Evolutionary conservation across 2,113 vertebrate species (phyloP), one percentile per base, ranked within the genome.

Genomic region (Noturus placidus): DNA sequence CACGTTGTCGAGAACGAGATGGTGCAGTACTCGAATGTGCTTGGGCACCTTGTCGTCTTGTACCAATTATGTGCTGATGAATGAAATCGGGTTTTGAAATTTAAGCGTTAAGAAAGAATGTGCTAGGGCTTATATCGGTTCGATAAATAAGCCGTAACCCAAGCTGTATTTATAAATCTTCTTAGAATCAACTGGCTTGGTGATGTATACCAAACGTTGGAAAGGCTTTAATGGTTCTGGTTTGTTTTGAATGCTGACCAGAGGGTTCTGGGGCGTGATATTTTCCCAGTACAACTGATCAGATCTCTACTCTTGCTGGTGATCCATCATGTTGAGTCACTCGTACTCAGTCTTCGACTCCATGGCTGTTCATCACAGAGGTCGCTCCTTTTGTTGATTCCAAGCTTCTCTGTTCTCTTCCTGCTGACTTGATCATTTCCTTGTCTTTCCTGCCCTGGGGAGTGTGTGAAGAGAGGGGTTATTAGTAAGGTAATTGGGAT

Each of bases 311-410:
- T 95, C 92, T 93, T 93, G 89, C 92, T 91, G 93, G 95, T 95
- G 93, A 97, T 97, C 96, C 95, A 95, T 97, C 96, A 97, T 94
- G 93, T 92, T 95, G 93, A 88, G 93, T 93, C 93, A 93, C 93
- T 91, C 95, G 92, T 90, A 92, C 91, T 89, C 88, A 90, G 90
- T 93, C 91, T 91, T 90, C 90, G 78, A 0, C 88, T 93, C 91
- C 91, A 94, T 95, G 93, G 93, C 17, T 88, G 92, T 93, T 95
- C 87, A 92, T 95, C 95, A 89, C 92, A 92, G 85, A 94, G 93
- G 94, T 92, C 92, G 91, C 93, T 94, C 92, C 93, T 95, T 96
- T 94, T 95, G 94, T 96, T 95, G 94, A 95, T 96, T 94, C 89
- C 74, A 74, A 38, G 91, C 87, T 90, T 92, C 89, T 92, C 88